Evolutionary conservation across 2,888 invertebrate species (phyloP).

Genomic region (Cristatella mucedo): DNA sequence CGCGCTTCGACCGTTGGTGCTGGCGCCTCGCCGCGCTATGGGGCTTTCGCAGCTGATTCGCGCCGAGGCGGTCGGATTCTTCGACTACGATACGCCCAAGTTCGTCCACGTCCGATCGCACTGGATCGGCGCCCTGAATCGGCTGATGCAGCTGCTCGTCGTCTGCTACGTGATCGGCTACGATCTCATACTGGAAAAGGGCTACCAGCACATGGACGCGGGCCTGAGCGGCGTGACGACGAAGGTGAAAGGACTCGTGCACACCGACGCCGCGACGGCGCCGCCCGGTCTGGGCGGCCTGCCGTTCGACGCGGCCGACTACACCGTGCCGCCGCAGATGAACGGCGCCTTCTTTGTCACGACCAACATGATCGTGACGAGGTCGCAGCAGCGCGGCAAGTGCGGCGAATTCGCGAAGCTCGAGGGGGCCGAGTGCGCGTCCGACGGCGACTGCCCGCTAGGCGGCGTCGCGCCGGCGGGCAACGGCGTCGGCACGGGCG

Average conservation of each 20-base stretch:
- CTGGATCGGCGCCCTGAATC: conserved; percentile 39
- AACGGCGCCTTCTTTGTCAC: conserved; percentile 12
- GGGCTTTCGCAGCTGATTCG: too few species aligned
- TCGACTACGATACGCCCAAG: conserved; percentile 41
- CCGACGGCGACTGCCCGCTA: conserved; percentile 9
- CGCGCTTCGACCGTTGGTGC: too few species aligned
- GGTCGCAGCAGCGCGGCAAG: conserved; percentile 10
- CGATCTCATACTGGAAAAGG: conserved; percentile 39
- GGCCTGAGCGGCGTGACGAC: conserved; percentile 15
- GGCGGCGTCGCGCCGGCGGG: background rate
- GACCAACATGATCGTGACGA: conserved; percentile 12
- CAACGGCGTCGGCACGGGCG: conserved; percentile 37
- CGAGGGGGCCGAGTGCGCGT: conserved; percentile 3
- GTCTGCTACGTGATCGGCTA: conserved; percentile 38
- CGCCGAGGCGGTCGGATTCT: too few species aligned
- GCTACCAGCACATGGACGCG: conserved; percentile 40
- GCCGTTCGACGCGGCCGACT: conserved; percentile 12
- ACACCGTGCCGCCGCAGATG: conserved; percentile 9
- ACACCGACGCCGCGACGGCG: conserved; percentile 12
- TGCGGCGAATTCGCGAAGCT: conserved; percentile 18
- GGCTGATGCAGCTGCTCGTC: conserved; percentile 38
- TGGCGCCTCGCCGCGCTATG: too few species aligned
- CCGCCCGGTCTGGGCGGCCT: conserved; percentile 14
- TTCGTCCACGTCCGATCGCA: conserved; percentile 41
- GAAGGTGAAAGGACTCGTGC: conserved; percentile 9